Evolutionary conservation across 1,140 invertebrate species (phyloP), one percentile per base, ranked within the genome.

Genomic region (Ostrea edulis): DNA sequence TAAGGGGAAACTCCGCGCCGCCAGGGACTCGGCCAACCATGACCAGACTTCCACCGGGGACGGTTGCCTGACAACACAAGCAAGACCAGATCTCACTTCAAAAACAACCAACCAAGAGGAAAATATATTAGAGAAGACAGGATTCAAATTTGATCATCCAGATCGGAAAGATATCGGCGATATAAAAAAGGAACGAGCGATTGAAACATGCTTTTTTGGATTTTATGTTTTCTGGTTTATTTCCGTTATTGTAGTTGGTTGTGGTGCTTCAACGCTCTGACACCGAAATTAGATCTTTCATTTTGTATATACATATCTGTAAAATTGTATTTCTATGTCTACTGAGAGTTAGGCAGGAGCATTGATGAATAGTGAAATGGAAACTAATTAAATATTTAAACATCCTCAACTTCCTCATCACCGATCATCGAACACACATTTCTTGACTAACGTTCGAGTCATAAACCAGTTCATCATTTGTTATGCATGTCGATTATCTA

Each of bases 21-120:
- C 96, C 90, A 85, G 96, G 95, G 82, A 97, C 97, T 95, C 98
- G 96, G 52, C 98, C 98, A 44, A 99, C 97, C 81, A 99, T 94
- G 55, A 98, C 97, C 8, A 97, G 96, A 54, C 96, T 95, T 85
- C 98, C 98, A 35, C 98, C 98, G 14, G 97, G 96, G 94, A 96
- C 97, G 0, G 98, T 98, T n/a, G 96, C 97, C 97, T 98, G 91
- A 29, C 85, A 71, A 82, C n/a, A 83, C 44, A 83, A 83, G 82
- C n/a, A 83, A 52, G 22, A 77, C 68, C 68, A 77, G 68, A 77
- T 77, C 68, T 77, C 25, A 77, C 68, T 77, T 77, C 68, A 77
- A 77, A 77, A 77, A 77, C 68, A 77, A 77, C 68, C 68, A 77
- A 77, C 68, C 68, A 35, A 77, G 68, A 77, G 68, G 35, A 77